Percentiles rank a stretch among this genome's conserved stretches.
phyloP scores from a whole-genome alignment of 1,140 invertebrate species.

The Pseudomyrmex concolor region DNA sequence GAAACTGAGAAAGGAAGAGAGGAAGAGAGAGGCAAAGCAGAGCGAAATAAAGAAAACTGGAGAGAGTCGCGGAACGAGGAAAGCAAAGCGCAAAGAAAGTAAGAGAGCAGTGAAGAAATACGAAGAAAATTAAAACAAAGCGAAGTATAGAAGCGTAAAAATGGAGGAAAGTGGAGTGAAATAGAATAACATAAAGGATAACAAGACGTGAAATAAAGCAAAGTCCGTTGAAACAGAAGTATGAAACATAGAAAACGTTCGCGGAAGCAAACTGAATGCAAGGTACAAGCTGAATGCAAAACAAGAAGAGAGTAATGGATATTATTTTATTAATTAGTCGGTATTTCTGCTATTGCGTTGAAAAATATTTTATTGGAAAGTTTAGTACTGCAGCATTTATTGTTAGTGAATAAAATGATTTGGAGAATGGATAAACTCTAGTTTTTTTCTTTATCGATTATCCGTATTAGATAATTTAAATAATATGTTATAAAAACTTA shows the following conservation, averaged over 20 bases:
- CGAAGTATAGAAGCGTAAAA: constrained; percentile 12
- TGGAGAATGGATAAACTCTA: not conserved
- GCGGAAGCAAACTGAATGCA: not conserved
- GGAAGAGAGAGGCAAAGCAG: not conserved
- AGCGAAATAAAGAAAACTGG: not conserved
- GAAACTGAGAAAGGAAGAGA: not conserved
- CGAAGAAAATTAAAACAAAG: constrained; percentile 20
- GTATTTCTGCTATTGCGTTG: not conserved
- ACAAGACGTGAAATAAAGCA: not conserved
- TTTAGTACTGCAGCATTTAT: not conserved
- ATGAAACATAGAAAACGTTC: not conserved
- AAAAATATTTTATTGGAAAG: not conserved
- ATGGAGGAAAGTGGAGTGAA: constrained; percentile 9
- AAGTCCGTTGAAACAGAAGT: not conserved
- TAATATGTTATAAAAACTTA: constrained; percentile 26
- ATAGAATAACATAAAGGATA: not conserved
- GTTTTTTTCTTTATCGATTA: constrained; percentile 3
- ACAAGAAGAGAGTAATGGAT: not conserved
- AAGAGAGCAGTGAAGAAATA: constrained; percentile 32
- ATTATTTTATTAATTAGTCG: constrained; percentile 38
- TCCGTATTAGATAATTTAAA: constrained; percentile 34
- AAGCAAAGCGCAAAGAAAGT: not conserved
- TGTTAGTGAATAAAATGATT: not conserved
- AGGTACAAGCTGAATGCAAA: not conserved
- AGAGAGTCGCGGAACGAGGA: constrained; percentile 11